A percentile compares a stretch with the other conserved stretches of the same genome.
These are phyloP conservation scores for Pseudochromis fuscus DNA, from an alignment of 2,797 vertebrate species.

Conservation along the genomic window DNA sequence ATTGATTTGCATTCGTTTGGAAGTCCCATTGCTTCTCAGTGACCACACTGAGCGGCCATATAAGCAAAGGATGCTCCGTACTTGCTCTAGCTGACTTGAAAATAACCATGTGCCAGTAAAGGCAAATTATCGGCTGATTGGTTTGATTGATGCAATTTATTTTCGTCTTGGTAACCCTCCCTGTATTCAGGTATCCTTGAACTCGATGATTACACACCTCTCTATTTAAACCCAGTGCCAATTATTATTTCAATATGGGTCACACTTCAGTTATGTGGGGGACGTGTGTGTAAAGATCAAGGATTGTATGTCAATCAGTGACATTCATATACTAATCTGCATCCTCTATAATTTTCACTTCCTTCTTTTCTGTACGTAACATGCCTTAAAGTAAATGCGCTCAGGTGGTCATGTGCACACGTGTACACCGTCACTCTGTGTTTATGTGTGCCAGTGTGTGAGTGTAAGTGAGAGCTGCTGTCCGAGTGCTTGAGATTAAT, in stretches of 20 bases:
- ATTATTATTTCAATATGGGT: background rate
- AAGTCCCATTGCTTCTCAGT: constrained; percentile 51
- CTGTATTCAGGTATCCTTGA: background rate
- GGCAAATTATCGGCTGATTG: background rate
- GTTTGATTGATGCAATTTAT: background rate
- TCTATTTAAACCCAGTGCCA: background rate
- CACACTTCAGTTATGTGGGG: background rate
- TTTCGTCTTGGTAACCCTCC: background rate
- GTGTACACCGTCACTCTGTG: background rate
- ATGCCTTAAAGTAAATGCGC: background rate
- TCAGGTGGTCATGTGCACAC: background rate
- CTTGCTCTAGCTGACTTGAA: constrained; percentile 2
- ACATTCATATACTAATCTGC: too few species aligned
- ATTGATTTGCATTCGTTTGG: constrained; percentile 75
- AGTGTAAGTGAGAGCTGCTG: constrained; percentile 35
- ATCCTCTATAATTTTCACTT: too few species aligned
- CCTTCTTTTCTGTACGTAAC: too few species aligned
- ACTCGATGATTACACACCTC: background rate
- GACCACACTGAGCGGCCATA: constrained; percentile 39
- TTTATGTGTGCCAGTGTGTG: constrained; percentile 22
- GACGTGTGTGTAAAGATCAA: too few species aligned
- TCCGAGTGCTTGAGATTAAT: constrained; percentile 70
- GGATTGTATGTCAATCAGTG: too few species aligned
- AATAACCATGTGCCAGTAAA: constrained; percentile 2
- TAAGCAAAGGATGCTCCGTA: constrained; percentile 21